Percentiles rank a stretch among this genome's conserved stretches.
phyloP scores from a whole-genome alignment of 2,797 vertebrate species.

The Liasis olivaceus region DNA sequence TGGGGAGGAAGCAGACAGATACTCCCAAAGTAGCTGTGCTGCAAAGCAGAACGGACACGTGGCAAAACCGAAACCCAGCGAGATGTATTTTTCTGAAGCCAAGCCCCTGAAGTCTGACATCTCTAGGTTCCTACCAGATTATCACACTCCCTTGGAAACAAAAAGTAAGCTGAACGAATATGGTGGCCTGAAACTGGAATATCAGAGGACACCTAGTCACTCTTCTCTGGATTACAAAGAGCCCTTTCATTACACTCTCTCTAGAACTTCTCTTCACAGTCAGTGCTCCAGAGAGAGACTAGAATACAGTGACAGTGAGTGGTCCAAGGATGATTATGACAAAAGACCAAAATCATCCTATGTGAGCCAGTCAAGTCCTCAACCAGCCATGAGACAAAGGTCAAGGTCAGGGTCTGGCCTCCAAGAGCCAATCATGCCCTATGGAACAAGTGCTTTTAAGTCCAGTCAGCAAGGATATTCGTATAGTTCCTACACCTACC shows the following conservation, averaged over 20 bases:
- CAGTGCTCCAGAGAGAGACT: conserved; percentile 84
- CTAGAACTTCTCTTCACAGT: conserved; percentile 85
- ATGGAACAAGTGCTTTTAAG: conserved; percentile 87
- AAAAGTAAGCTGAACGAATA: conserved; percentile 84
- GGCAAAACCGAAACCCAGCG: conserved; percentile 79
- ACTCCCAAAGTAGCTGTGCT: conserved; percentile 76
- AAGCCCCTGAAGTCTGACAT: conserved; percentile 86
- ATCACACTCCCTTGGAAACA: conserved; percentile 87
- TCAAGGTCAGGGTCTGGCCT: conserved; percentile 94
- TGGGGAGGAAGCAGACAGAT: conserved; percentile 83
- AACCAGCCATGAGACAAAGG: conserved; percentile 91
- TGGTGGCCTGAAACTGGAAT: conserved; percentile 82
- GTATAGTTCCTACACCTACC: conserved; percentile 97
- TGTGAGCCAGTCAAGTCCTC: conserved; percentile 88
- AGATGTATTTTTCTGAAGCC: conserved; percentile 87
- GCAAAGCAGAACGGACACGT: conserved; percentile 90
- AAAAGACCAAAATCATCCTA: conserved; percentile 95
- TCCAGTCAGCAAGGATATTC: conserved; percentile 87
- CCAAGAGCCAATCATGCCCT: conserved; percentile 91
- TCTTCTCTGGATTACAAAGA: conserved; percentile 92
- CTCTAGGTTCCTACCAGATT: conserved; percentile 86
- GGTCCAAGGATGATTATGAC: conserved; percentile 92
- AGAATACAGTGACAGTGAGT: conserved; percentile 86
- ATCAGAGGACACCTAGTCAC: conserved; percentile 86
- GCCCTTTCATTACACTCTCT: conserved; percentile 83